Evolutionary conservation across 2,888 invertebrate species (phyloP).

Genomic region (Drosophila crucigera): DNA sequence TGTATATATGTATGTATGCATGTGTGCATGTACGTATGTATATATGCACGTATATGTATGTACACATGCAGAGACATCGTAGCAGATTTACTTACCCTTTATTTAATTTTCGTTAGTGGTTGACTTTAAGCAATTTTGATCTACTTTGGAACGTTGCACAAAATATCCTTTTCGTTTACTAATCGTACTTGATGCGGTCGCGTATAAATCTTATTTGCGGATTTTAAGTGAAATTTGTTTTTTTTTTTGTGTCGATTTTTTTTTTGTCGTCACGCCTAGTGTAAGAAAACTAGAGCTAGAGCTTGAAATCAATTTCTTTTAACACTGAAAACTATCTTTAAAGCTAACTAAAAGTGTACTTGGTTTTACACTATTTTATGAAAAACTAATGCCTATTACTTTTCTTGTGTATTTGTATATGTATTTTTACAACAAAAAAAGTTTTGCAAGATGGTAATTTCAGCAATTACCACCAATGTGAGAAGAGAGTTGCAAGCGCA

Average conservation of each 20-base stretch:
- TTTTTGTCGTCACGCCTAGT: slow-evolving; percentile 66
- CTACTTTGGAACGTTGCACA: slow-evolving; percentile 45
- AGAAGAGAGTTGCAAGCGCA: slow-evolving; percentile 59
- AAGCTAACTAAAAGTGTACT: slow-evolving; percentile 75
- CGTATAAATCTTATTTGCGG: slow-evolving; percentile 46
- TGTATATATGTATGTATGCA: slow-evolving; percentile 18
- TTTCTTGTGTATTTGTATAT: slow-evolving; percentile 68
- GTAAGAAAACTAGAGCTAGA: slow-evolving; percentile 64
- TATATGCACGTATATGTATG: slow-evolving; percentile 13
- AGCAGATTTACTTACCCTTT: slow-evolving; percentile 69
- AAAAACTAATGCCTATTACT: slow-evolving; percentile 73
- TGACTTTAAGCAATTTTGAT: slow-evolving; percentile 63
- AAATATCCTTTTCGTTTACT: slow-evolving; percentile 26
- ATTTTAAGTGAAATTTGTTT: slow-evolving; percentile 57
- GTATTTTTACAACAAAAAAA: slow-evolving; percentile 79
- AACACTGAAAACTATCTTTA: slow-evolving; percentile 73
- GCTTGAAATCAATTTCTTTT: slow-evolving; percentile 59
- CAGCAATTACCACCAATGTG: slow-evolving; percentile 76
- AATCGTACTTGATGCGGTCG: slow-evolving; percentile 37
- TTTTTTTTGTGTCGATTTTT: slow-evolving; percentile 57
- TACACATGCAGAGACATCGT: slow-evolving; percentile 38
- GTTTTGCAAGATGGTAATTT: slow-evolving; percentile 78
- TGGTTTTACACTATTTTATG: slow-evolving; percentile 71
- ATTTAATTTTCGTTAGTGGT: slow-evolving; percentile 63
- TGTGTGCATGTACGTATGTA: slow-evolving; percentile 8